Conservation (phyloP, 2,888 invertebrate genomes). For the Carpatolechia fugitivella region DNA sequence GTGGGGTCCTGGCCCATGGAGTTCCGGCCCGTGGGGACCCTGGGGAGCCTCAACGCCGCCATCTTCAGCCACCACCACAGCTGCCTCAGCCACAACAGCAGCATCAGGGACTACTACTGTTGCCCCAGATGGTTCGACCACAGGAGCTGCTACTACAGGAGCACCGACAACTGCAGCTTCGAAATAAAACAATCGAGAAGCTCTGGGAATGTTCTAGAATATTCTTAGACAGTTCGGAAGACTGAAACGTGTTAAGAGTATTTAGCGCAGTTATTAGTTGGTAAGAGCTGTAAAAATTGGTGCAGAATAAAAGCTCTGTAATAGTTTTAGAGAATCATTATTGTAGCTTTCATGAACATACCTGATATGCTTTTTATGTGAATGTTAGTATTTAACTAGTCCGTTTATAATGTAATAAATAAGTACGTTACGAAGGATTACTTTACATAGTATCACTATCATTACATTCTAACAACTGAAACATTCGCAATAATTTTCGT, state of each 20-base stretch:
- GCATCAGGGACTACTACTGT: conserved; percentile 27
- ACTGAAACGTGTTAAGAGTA: not conserved
- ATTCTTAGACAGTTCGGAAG: not conserved
- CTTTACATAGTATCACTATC: too few species aligned
- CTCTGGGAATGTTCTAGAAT: not conserved
- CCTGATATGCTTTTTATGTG: not conserved
- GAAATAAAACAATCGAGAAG: not conserved
- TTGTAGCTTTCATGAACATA: not conserved
- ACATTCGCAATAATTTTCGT: too few species aligned
- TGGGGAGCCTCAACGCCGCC: not conserved
- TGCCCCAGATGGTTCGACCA: conserved; percentile 17
- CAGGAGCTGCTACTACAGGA: conserved; percentile 23
- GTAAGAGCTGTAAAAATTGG: too few species aligned
- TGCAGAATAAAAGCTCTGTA: not conserved
- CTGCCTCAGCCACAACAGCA: conserved; percentile 24
- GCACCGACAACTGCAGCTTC: conserved; percentile 23
- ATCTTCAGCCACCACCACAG: conserved; percentile 22
- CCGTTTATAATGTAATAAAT: conserved; percentile 15
- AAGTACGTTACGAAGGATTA: not conserved
- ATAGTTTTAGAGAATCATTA: not conserved
- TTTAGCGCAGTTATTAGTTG: too few species aligned
- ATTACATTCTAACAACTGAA: too few species aligned
- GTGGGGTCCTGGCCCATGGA: not conserved
- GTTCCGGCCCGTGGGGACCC: not conserved
- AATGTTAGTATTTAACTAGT: not conserved